Evolutionary conservation across 1,140 invertebrate genomes (phyloP).

Genomic region (Littorina saxatilis): DNA sequence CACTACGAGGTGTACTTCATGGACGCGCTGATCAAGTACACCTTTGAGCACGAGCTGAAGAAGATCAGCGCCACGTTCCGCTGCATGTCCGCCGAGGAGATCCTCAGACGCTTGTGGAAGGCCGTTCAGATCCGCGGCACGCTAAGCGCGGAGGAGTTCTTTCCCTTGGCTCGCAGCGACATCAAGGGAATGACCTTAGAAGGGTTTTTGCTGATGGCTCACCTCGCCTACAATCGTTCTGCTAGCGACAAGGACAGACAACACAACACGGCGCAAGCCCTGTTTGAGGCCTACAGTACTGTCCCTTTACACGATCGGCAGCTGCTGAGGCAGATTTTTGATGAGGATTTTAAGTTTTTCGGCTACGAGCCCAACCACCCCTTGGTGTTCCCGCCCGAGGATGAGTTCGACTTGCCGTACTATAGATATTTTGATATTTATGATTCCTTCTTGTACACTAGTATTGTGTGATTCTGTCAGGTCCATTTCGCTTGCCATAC

Average conservation of each 20-base stretch:
- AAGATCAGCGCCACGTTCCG: neutral
- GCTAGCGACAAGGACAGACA: neutral
- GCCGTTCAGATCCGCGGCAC: neutral
- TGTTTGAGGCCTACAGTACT: conserved; percentile 8
- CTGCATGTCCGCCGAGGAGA: neutral
- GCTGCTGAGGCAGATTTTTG: neutral
- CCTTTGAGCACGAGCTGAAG: neutral
- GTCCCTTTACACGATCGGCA: neutral
- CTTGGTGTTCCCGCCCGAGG: neutral
- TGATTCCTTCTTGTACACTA: conserved; percentile 5
- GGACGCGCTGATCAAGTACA: conserved; percentile 19
- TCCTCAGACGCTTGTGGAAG: conserved; percentile 7
- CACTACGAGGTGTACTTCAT: neutral
- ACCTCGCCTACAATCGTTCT: neutral
- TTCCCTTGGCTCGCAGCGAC: neutral
- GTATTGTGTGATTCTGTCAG: neutral
- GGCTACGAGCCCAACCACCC: neutral
- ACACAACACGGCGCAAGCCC: neutral
- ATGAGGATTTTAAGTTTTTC: conserved; percentile 17
- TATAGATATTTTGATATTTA: conserved; percentile 25
- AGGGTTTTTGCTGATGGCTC: neutral
- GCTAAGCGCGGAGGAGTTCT: neutral
- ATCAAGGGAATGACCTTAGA: neutral
- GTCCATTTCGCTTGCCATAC: too few relatives aligned
- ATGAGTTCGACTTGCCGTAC: neutral